Evolutionary conservation across 2,888 invertebrate genomes (phyloP).

Genomic region (Thera obeliscata): DNA sequence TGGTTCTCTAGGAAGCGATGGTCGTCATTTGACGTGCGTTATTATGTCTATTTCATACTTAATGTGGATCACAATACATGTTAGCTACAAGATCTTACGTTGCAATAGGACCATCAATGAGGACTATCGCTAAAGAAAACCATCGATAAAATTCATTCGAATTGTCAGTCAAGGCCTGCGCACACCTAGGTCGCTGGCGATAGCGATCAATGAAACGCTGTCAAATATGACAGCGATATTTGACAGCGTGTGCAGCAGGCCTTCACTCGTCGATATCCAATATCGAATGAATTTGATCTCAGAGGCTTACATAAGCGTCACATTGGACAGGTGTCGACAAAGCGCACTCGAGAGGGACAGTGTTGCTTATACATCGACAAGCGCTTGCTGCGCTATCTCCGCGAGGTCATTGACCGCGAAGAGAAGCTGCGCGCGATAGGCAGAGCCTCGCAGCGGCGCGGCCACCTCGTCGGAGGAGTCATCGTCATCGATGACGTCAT

Average conservation of each 20-base stretch:
- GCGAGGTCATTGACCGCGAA: conserved; percentile 56
- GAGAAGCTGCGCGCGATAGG: conserved; percentile 48
- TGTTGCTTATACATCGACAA: conserved; percentile 36
- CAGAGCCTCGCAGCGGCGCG: conserved; percentile 33
- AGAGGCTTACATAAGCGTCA: conserved; percentile 36
- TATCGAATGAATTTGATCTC: not conserved
- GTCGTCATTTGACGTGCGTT: not conserved
- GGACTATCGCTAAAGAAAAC: not conserved
- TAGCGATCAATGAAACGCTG: too few species aligned
- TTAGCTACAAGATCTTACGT: not conserved
- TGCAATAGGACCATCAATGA: not conserved
- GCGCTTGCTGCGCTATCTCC: conserved; percentile 41
- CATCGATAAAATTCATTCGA: not conserved
- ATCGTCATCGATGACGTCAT: conserved; percentile 44
- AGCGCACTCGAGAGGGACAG: conserved; percentile 33
- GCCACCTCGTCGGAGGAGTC: conserved; percentile 37
- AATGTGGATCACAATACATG: not conserved
- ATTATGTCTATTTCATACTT: not conserved
- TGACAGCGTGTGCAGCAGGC: too few species aligned
- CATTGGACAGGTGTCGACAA: conserved; percentile 33
- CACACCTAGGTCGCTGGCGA: too few species aligned
- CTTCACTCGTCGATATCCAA: not conserved
- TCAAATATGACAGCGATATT: too few species aligned
- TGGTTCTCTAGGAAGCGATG: not conserved
- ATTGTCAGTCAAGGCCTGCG: not conserved